These are phyloP conservation scores for Erpornis zantholeuca DNA, from an alignment of 2,113 vertebrate species.

Conservation along the genomic window DNA sequence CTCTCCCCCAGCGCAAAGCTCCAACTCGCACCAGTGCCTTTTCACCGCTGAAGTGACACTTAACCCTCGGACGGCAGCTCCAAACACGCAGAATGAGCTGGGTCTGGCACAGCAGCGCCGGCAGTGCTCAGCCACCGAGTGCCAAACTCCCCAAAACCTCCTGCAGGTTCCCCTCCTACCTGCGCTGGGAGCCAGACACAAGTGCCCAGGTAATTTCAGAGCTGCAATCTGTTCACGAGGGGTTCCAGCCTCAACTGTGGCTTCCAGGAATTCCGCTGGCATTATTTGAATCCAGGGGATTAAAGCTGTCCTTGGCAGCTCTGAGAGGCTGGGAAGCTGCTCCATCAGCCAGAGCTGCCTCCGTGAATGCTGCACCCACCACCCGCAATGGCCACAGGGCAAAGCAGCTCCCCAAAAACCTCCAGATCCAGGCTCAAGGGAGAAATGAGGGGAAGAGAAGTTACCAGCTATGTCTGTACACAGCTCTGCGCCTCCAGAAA, in stretches of 20 bases:
- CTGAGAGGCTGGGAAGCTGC: not conserved
- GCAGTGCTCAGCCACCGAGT: not conserved
- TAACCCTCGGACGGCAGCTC: not conserved
- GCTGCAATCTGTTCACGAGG: not conserved
- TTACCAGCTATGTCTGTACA: not conserved
- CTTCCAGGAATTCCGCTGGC: not conserved
- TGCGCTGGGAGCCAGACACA: not conserved
- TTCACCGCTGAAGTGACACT: not conserved
- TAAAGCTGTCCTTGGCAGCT: not conserved
- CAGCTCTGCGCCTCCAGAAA: not conserved
- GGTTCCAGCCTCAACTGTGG: not conserved
- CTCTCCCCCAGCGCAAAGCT: too few species aligned
- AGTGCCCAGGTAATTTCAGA: rapidly evolving
- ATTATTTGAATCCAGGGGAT: not conserved
- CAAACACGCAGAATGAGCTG: not conserved
- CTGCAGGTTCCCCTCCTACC: not conserved
- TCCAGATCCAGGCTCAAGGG: not conserved
- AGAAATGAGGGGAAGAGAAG: rapidly evolving
- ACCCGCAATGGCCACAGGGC: rapidly evolving
- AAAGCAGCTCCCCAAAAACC: not conserved
- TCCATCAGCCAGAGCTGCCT: not conserved
- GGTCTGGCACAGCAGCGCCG: not conserved
- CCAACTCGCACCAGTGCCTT: not conserved
- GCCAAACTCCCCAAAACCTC: not conserved
- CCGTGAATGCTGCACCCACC: not conserved